A percentile compares a stretch with the other conserved stretches of the same genome.
Evolutionary conservation across 2,797 vertebrate species (phyloP).

Genomic region (Lepilemur septentrionalis): DNA sequence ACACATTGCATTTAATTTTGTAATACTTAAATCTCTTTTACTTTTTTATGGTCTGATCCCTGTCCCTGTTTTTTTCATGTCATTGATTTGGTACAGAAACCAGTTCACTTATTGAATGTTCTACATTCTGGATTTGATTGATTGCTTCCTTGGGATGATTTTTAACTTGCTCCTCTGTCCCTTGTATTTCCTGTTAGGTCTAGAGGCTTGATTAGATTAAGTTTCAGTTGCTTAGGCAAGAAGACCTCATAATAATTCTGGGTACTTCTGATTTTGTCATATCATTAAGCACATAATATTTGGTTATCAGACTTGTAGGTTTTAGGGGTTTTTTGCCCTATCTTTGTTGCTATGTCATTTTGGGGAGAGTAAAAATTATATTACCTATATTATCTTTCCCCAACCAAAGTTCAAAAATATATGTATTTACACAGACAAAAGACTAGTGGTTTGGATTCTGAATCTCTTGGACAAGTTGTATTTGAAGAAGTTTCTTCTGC

Average conservation of each 20-base stretch:
- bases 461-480: neutral
- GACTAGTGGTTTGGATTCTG: neutral
- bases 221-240: neutral
- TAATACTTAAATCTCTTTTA: conserved; percentile 9
- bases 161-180: neutral
- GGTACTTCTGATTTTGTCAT: neutral
- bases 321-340: neutral
- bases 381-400: neutral
- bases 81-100: conserved; percentile 16
- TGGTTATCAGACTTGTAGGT: neutral
- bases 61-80: neutral
- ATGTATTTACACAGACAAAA: neutral
- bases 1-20: neutral
- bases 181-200: neutral
- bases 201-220: conserved; percentile 14
- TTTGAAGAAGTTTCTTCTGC: neutral
- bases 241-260: neutral
- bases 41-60: neutral
- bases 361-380: conserved; percentile 14
- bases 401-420: neutral
- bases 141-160: conserved; percentile 13
- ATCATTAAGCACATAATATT: neutral
- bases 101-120: neutral
- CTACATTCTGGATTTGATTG: neutral
- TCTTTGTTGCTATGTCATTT: neutral